These are phyloP conservation scores for Hypomesus transpacificus DNA, from an alignment of 2,113 vertebrate species.

Conservation along the genomic window DNA sequence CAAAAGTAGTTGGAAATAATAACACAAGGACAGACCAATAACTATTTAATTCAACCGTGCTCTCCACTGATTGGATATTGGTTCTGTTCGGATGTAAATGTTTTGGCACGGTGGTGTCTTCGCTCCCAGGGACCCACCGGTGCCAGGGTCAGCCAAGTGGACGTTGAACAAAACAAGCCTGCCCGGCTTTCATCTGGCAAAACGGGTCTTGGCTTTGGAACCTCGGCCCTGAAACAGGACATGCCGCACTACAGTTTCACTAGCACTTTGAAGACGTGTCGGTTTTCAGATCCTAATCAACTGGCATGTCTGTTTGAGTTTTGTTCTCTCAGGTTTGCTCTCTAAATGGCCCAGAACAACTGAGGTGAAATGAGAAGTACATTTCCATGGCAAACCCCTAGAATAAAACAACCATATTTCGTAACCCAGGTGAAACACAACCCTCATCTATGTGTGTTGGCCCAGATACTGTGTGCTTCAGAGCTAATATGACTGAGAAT, in stretches of 20 bases:
- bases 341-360: slow-evolving; percentile 46
- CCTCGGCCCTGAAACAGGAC: slow-evolving; percentile 48
- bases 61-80: too few relatives aligned
- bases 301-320: slow-evolving; percentile 41
- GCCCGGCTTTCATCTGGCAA: slow-evolving; percentile 29
- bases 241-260: slow-evolving; percentile 35
- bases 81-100: too few relatives aligned
- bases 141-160: slow-evolving; percentile 10
- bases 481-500: too few relatives aligned
- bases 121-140: too few relatives aligned
- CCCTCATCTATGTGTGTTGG: too few relatives aligned
- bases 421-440: too few relatives aligned
- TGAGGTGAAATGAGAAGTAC: slow-evolving; percentile 25
- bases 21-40: too few relatives aligned
- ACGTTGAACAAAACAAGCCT: slow-evolving; percentile 12
- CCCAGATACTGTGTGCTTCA: too few relatives aligned
- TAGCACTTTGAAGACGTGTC: slow-evolving; percentile 61
- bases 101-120: neutral
- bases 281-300: slow-evolving; percentile 44
- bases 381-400: slow-evolving; percentile 7
- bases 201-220: slow-evolving; percentile 30
- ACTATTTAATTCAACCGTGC: too few relatives aligned
- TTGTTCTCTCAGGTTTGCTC: slow-evolving; percentile 43
- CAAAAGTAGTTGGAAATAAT: too few relatives aligned
- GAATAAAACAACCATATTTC: too few relatives aligned